Base-by-base conservation (phyloP, 2,888 invertebrate genomes). In the Dolichopus griseipennis region DNA sequence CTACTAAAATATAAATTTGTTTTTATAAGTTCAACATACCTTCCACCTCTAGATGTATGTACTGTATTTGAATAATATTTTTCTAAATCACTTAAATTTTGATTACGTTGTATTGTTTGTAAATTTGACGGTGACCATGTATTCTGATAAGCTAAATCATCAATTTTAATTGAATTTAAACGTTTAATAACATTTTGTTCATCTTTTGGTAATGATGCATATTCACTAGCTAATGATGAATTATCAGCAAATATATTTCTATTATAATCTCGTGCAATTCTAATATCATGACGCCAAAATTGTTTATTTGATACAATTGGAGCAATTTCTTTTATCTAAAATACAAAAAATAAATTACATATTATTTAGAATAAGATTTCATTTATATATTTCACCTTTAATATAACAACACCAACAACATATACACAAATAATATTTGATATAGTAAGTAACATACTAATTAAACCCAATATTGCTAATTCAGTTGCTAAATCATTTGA, bases 351-450 rank as follows among this genome's bases (percentile, higher is more conserved):
- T 20, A 10, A 61, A 10, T 18, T 22, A 37, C n/a, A n/a, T 43
- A 20, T 65, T 20, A n/a, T 41, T 12, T 18, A 71, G 71, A n/a
- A 66, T 65, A 63, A 8, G 12, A 63, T n/a, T n/a, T n/a, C n/a
- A n/a, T n/a, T n/a, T n/a, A 20, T 20, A 5, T 18, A n/a, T 2
- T 66, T 73, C 78, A 88, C 86, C 84, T 88, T 90, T 67, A 91
- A 84, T 52, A 90, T 86, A n/a, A 87, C 73, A 37, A 90, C 84
- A 27, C 89, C 90, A 76, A 88, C 85, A 0, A 87, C 71, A 75
- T 90, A 88, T 71, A 92, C 90, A 77, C 90, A 90, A 64, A 87
- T 75, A 68, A 92, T 89, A 76, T 92, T 92, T 64, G 91, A 83
- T 1, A 91, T 80, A 0, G 91, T 90, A 18, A 92, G 81, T 66